These are phyloP conservation scores for Eupithecia exiguata DNA, from an alignment of 2,888 invertebrate genomes.

Conservation along the genomic window DNA sequence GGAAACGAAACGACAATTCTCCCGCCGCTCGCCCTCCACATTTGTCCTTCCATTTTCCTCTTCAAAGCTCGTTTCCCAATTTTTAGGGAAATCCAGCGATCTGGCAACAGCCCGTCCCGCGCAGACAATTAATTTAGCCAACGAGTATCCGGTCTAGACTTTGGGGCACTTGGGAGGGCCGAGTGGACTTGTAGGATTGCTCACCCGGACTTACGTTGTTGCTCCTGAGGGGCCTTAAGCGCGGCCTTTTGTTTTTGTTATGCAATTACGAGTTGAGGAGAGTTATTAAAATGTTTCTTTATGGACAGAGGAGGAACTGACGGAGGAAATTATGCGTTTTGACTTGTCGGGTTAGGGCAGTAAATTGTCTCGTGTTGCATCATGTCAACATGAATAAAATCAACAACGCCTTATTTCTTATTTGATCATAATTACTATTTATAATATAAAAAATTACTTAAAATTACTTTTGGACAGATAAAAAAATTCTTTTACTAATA, in stretches of 20 bases:
- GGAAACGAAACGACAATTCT: constrained; percentile 8
- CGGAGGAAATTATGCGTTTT: neutral
- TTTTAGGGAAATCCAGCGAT: constrained; percentile 12
- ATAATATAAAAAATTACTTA: too few relatives aligned
- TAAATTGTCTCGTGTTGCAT: neutral
- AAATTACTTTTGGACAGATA: too few relatives aligned
- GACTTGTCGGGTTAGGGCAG: neutral
- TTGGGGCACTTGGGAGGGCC: constrained; percentile 28
- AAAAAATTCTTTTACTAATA: too few relatives aligned
- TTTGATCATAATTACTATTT: too few relatives aligned
- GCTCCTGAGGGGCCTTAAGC: constrained; percentile 18
- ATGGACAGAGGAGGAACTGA: too few relatives aligned
- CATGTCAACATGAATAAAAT: neutral
- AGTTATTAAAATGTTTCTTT: neutral
- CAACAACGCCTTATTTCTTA: too few relatives aligned
- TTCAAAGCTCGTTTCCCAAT: neutral
- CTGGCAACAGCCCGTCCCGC: constrained; percentile 32
- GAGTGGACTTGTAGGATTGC: constrained; percentile 41
- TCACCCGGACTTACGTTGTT: constrained; percentile 25
- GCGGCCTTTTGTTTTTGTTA: constrained; percentile 20
- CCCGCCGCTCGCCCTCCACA: neutral
- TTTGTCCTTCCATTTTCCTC: constrained; percentile 1
- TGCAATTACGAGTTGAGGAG: neutral
- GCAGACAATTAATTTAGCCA: constrained; percentile 61
- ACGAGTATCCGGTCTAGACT: constrained; percentile 69